Base-by-base conservation (phyloP, 30 jellyfish, hydroid and myxozoan genomes). In the Chrysaora quinquecirrha region DNA sequence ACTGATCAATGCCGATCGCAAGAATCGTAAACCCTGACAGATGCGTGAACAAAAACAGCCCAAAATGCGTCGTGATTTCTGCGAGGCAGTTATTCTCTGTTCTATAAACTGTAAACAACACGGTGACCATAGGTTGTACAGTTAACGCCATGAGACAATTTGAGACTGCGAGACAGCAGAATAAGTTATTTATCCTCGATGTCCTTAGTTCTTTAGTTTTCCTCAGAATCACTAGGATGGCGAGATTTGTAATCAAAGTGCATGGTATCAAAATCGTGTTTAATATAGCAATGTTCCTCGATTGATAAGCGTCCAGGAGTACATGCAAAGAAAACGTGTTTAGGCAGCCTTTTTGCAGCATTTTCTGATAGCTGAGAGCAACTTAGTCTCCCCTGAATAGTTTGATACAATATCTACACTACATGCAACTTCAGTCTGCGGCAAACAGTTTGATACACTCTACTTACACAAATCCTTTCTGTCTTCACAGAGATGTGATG, bases 1-100 rank as follows among this genome's bases (percentile, higher is more conserved):
- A 21, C 70, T 10, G 73, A 20, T 80, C 76, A 1, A 80, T 47
- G 18, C 83, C 90, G 22, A 80, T 49, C n/a, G 64, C 90, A 4
- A 80, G 56, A 61, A 49, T 54, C 0, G 43, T 65, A 34, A 65
- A 67, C 23, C 75, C 71, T 0, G 90, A 64, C 7, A 34, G 30
- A 21, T 64, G 11, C 33, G 48, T 47, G 71, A 80, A 66, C 38
- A 80, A 19, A 34, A 80, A 80, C 22, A 27, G 49, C 24, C 60
- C 0, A 32, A 34, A 80, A 0, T 80, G 90, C 11, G 90, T 32
- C 22, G 50, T 20, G 18, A 65, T 47, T 68, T 67, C 90, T 12
- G 49, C 21, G 6, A 69, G 76, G 56, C 90, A 80, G 47, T 43
- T 54, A 25, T 6, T 23, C 28, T 47, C 12, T 2, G 19, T 33